Base-by-base conservation (phyloP, 2,888 invertebrate species). In the Sphaerophoria rueppellii region DNA sequence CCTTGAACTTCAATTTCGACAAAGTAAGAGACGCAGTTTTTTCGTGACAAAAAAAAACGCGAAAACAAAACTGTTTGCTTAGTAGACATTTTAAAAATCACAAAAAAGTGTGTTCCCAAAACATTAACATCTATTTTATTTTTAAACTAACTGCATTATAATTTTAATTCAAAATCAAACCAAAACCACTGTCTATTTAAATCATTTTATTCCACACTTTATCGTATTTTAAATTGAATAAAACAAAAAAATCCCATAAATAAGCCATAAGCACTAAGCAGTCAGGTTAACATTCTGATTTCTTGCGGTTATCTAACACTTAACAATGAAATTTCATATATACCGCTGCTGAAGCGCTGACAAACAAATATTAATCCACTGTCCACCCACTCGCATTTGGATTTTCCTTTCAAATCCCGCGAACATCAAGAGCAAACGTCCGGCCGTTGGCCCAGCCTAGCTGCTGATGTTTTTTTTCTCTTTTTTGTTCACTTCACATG, bases 351-450 rank as follows among this genome's bases (percentile, higher is more conserved):
- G 54, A 43, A 58, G 34, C 32, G 46, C 58, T 34, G 34, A 76
- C 12, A 60, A 43, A 65, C n/a, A 57, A 54, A 76, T 24, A 58
- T 69, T 52, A 54, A 76, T 69, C 40, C 52, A 61, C 43, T 54
- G 46, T 52, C 74, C 70, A 60, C 79, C 74, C 79, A 79, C 74
- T 40, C 43, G 43, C 65, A 71, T 60, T 71, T 60, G 50, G 52
- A 43, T 83, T 57, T 40, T 35, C 50, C 46, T 57, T 16, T 63
- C 43, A 32, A 24, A 24, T 24, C 24, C 24, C 24, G 24, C 24
- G 24, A 24, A 24, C 24, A 24, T 43, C 4, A 63, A 79, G 61
- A 79, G 40, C n/a, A 50, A 50, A 50, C 40, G 65, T 58, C n/a
- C 32, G 43, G 9, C 43, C 12, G 43, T 12, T 40, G 40, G 6